Evolutionary conservation across 2,888 invertebrate genomes (phyloP), one percentile per base, ranked within the genome.

Genomic region (Mimas tiliae): DNA sequence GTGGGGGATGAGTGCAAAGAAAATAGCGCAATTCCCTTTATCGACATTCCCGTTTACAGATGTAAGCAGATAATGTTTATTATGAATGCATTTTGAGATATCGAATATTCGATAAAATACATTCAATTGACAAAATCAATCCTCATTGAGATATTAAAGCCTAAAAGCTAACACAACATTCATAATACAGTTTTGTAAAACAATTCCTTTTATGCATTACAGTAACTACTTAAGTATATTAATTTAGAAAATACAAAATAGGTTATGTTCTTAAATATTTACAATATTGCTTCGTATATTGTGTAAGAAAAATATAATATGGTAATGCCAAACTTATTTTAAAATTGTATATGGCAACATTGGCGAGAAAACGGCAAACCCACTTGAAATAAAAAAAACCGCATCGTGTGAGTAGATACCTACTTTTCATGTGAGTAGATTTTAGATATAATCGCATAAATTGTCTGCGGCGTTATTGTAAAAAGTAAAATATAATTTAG

Each of bases 121-220:
- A 58, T 42, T 55, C 38, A 42, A 19, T 42, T 19, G 42, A 58
- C n/a, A 19, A 38, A 6, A 19, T 6, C 19, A 38, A 42, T 4
- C 9, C 9, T 58, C 38, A 19, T 42, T 38, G n/a, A 42, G 11
- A 58, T 34, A 42, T 45, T 42, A 58, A 6, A 58, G 16, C 12
- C 12, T 58, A 58, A 21, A 19, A 58, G 9, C 58, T 58, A 33
- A 53, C 27, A 27, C 27, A 27, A 27, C 45, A 53, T 34, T 33
- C 52, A 34, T 52, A 21, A 51, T 45, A 63, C 19, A 38, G 42
- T 42, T 38, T 42, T 14, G 62, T 65, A 67, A 80, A 74, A 75
- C 75, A 78, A 73, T 72, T 73, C 74, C 71, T 68, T 72, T 66
- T 70, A 70, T 71, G 71, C 74, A 71, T 72, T 75, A 74, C 72